Evolutionary conservation across 1,140 invertebrate species (phyloP).

Genomic region (Pseudachorutes palmiensis): DNA sequence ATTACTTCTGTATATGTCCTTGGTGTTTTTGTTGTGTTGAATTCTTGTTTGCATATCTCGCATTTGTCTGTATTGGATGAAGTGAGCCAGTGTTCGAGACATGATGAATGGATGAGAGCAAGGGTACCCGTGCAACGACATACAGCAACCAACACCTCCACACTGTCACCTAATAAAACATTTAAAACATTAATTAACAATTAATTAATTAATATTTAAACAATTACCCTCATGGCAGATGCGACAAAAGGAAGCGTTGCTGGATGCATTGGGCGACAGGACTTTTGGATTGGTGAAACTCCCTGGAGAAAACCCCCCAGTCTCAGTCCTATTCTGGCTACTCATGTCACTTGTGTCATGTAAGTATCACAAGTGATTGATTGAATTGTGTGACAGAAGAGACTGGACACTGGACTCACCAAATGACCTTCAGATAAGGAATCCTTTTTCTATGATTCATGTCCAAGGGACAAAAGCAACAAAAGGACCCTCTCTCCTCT

Average conservation of each 20-base stretch:
- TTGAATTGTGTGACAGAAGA: too few species aligned
- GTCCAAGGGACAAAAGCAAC: too few species aligned
- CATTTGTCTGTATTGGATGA: conserved; percentile 49
- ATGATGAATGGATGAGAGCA: conserved; percentile 48
- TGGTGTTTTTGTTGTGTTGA: conserved; percentile 42
- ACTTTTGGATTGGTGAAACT: not conserved
- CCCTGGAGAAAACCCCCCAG: too few species aligned
- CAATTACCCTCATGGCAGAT: conserved; percentile 7
- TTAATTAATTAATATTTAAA: not conserved
- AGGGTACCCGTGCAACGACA: conserved; percentile 53
- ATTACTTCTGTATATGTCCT: conserved; percentile 43
- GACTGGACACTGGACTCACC: too few species aligned
- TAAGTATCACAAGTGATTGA: too few species aligned
- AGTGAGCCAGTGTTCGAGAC: conserved; percentile 54
- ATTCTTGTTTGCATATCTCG: conserved; percentile 53
- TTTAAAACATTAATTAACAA: not conserved
- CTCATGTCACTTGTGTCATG: too few species aligned
- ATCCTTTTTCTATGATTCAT: too few species aligned
- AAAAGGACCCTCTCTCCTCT: too few species aligned
- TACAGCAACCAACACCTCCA: conserved; percentile 50
- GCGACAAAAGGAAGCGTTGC: not conserved
- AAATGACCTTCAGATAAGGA: too few species aligned
- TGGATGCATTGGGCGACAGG: not conserved
- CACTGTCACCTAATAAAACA: conserved; percentile 41
- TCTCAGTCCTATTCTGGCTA: too few species aligned